These are phyloP conservation scores for Chinchilla lanigera DNA, from an alignment of 2,113 vertebrate species.

Conservation along the genomic window DNA sequence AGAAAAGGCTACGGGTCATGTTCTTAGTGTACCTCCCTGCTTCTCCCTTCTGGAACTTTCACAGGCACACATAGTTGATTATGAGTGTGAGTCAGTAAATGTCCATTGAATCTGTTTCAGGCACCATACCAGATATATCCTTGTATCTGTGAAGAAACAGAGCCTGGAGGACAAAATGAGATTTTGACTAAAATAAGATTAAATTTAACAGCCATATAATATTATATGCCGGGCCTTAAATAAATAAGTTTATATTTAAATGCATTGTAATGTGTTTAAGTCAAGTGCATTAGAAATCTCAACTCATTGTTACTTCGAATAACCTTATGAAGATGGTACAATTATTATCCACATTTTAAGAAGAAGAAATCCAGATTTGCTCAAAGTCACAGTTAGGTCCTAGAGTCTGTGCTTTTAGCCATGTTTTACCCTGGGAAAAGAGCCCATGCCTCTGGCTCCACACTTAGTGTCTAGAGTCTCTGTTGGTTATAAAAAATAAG, in stretches of 20 bases:
- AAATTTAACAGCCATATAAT: neutral
- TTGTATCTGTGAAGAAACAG: neutral
- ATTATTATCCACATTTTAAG: neutral
- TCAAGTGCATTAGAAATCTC: neutral
- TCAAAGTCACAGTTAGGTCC: neutral
- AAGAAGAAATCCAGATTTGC: neutral
- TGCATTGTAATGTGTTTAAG: neutral
- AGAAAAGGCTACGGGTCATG: neutral
- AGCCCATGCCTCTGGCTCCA: neutral
- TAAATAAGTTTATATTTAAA: neutral
- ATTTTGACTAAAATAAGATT: neutral
- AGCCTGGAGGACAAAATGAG: neutral
- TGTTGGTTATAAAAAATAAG: constrained; percentile 48
- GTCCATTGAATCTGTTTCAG: neutral
- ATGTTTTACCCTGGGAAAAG: neutral
- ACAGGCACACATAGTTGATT: neutral
- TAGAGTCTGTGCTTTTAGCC: neutral
- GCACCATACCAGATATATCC: neutral
- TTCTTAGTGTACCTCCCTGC: neutral
- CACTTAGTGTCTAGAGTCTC: neutral
- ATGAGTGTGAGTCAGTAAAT: neutral
- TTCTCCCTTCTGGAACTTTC: neutral
- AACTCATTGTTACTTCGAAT: neutral
- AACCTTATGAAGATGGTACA: neutral
- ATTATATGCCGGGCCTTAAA: neutral